Conservation (phyloP, 2,113 vertebrate genomes). For the Brachyistius frenatus region DNA sequence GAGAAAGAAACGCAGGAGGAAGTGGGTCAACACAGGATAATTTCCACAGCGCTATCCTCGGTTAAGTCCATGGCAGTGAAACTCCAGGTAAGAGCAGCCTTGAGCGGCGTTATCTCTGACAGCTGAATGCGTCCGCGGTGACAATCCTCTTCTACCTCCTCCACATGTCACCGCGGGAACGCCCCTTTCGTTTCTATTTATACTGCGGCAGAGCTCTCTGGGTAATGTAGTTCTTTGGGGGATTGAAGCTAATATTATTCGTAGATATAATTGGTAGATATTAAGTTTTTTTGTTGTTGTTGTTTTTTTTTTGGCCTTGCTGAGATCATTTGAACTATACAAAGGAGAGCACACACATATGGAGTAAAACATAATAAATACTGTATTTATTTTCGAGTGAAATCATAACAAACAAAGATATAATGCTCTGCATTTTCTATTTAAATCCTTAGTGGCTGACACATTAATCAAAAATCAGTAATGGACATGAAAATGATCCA, state of each 20-base stretch:
- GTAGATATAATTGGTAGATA: not conserved
- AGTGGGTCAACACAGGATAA: constrained; percentile 76
- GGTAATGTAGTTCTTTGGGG: constrained; percentile 75
- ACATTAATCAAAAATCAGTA: too few species aligned
- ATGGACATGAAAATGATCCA: too few species aligned
- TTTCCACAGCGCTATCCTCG: constrained; percentile 73
- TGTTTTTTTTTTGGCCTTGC: not conserved
- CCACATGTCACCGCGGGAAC: constrained; percentile 82
- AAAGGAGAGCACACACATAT: too few species aligned
- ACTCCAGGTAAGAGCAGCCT: constrained; percentile 72
- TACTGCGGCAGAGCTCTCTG: constrained; percentile 65
- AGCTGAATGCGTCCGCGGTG: constrained; percentile 73
- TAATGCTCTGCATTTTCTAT: not conserved
- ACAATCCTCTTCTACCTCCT: constrained; percentile 82
- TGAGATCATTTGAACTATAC: too few species aligned
- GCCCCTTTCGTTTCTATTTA: constrained; percentile 77
- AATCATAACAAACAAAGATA: not conserved
- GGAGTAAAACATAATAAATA: too few species aligned
- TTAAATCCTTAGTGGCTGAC: too few species aligned
- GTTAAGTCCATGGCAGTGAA: constrained; percentile 83
- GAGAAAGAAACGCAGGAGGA: constrained; percentile 34
- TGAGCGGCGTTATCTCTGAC: constrained; percentile 77
- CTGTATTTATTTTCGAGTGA: not conserved
- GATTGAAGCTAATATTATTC: not conserved
- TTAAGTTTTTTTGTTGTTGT: not conserved